Evolutionary conservation across 2,797 vertebrate genomes (phyloP).

Genomic region (Astyanax mexicanus): DNA sequence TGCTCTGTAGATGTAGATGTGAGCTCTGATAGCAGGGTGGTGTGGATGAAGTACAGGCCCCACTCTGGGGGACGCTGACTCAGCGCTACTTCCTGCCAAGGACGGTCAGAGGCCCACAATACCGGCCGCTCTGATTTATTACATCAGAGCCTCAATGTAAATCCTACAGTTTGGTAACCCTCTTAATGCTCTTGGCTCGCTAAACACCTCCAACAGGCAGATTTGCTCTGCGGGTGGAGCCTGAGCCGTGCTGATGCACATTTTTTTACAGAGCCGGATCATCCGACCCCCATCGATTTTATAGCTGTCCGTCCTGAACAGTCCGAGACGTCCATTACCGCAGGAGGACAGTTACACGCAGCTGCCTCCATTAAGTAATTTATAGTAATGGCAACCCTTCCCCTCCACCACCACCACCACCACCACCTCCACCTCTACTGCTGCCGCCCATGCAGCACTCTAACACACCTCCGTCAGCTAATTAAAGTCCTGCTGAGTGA

Average conservation of each 20-base stretch:
- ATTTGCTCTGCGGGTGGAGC: conserved; percentile 15
- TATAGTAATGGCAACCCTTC: neutral
- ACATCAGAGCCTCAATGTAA: conserved; percentile 44
- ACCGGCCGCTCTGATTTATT: conserved; percentile 37
- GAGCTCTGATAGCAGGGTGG: neutral
- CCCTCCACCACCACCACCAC: no score
- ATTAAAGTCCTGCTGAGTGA: conserved; percentile 12
- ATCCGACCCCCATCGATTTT: conserved; percentile 9
- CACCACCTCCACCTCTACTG: no score
- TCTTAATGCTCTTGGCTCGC: conserved; percentile 40
- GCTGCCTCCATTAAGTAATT: conserved; percentile 2
- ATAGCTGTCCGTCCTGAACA: conserved; percentile 19
- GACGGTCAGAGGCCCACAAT: conserved; percentile 40
- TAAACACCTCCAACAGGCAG: conserved; percentile 15
- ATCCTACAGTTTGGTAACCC: conserved; percentile 31
- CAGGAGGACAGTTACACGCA: neutral
- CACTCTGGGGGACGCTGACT: neutral
- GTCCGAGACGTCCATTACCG: neutral
- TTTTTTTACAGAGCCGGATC: neutral
- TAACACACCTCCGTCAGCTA: neutral
- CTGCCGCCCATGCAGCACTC: no score
- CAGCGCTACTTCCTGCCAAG: conserved; percentile 40
- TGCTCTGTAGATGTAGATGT: conserved; percentile 1
- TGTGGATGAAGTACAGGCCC: conserved; percentile 2
- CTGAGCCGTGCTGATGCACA: conserved; percentile 4